Conservation (phyloP, 2,888 invertebrate genomes). For the Thyatira batis region DNA sequence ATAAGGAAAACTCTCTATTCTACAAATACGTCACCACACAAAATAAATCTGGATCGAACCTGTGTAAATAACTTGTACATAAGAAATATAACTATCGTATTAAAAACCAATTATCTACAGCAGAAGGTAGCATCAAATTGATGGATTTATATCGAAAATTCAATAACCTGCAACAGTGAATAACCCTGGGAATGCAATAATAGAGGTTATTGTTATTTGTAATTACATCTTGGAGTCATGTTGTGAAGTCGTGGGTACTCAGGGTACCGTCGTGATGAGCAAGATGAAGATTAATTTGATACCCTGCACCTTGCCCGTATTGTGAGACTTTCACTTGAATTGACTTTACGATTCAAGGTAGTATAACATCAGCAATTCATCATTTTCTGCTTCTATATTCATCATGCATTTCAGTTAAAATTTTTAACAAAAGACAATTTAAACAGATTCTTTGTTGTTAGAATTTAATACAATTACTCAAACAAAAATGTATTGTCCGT, state of each 20-base stretch:
- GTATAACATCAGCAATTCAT: background rate
- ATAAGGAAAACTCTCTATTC: too few species aligned
- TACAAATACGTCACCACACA: background rate
- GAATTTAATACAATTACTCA: background rate
- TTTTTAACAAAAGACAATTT: background rate
- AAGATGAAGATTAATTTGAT: slow-evolving; percentile 35
- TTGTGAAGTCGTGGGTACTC: background rate
- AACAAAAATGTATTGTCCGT: background rate
- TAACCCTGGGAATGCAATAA: background rate
- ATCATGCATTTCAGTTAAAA: background rate
- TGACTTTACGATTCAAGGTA: background rate
- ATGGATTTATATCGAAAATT: background rate
- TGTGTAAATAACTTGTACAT: too few species aligned
- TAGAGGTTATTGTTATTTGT: slow-evolving; percentile 1
- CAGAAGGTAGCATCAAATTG: background rate
- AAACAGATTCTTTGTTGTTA: slow-evolving; percentile 1
- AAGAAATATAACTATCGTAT: too few species aligned
- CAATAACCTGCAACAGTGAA: background rate
- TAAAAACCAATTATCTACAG: background rate
- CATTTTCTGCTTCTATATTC: background rate
- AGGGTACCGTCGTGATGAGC: slow-evolving; percentile 15
- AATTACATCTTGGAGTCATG: slow-evolving; percentile 1
- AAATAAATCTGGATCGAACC: too few species aligned
- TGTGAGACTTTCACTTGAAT: slow-evolving; percentile 17
- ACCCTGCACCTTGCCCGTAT: slow-evolving; percentile 18